Evolutionary conservation across 1,140 invertebrate species (phyloP).

Genomic region (Thalassaphorura encarpata): DNA sequence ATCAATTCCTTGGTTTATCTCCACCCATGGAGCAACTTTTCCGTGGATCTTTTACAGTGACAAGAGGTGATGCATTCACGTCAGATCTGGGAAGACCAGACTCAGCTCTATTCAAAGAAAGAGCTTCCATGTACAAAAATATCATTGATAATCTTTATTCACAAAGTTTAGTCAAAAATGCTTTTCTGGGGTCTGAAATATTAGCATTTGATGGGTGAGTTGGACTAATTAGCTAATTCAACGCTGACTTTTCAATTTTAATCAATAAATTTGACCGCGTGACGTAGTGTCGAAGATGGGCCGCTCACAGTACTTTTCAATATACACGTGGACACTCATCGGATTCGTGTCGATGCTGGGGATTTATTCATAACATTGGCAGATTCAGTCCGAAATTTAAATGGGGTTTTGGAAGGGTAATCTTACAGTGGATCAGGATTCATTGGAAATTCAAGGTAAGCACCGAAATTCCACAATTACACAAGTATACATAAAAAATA

Average conservation of each 20-base stretch:
- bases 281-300: slow-evolving; percentile 19
- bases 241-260: not conserved
- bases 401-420: slow-evolving; percentile 24
- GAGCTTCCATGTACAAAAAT: slow-evolving; percentile 59
- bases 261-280: not conserved
- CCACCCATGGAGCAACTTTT: slow-evolving; percentile 65
- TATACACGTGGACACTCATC: slow-evolving; percentile 29
- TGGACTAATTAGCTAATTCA: not conserved
- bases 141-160: slow-evolving; percentile 62
- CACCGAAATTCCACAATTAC: not conserved
- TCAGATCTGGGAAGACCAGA: slow-evolving; percentile 51
- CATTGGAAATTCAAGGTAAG: slow-evolving; percentile 31
- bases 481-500: not conserved
- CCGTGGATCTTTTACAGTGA: slow-evolving; percentile 60
- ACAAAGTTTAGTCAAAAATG: slow-evolving; percentile 54
- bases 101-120: slow-evolving; percentile 47
- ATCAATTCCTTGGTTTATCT: slow-evolving; percentile 66
- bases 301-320: slow-evolving; percentile 31
- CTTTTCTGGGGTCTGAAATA: slow-evolving; percentile 57
- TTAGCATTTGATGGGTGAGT: slow-evolving; percentile 67
- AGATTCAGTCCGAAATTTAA: slow-evolving; percentile 21
- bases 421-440: slow-evolving; percentile 27
- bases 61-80: slow-evolving; percentile 51
- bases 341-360: slow-evolving; percentile 31
- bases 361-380: slow-evolving; percentile 31